Conservation (phyloP, 1,140 invertebrate species). For the Brachionus sp. region DNA sequence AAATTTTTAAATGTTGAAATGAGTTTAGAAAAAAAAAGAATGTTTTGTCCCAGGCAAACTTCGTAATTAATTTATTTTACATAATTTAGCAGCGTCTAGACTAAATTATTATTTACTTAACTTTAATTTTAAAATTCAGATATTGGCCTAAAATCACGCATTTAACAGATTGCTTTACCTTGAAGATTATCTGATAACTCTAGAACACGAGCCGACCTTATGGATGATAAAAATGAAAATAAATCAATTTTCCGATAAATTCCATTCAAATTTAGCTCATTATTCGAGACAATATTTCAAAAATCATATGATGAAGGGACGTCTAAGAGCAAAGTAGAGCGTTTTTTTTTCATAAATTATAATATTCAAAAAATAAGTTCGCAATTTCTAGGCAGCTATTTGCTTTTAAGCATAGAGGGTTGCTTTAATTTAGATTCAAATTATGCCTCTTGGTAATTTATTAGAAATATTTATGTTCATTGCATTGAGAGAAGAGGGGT, state of each 20-base stretch:
- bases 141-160: not conserved
- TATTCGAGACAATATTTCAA: not conserved
- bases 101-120: not conserved
- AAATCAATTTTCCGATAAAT: slow-evolving; percentile 10
- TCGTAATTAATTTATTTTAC: not conserved
- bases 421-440: not conserved
- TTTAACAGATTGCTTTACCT: not conserved
- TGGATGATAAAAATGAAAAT: not conserved
- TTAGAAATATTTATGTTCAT: not conserved
- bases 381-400: slow-evolving; percentile 1
- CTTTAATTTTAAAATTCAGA: not conserved
- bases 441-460: slow-evolving; percentile 3
- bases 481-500: not conserved
- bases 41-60: not conserved
- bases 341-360: not conserved
- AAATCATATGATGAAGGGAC: not conserved
- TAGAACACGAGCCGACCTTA: not conserved
- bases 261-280: not conserved
- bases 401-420: not conserved
- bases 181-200: not conserved
- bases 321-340: not conserved
- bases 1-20: not conserved
- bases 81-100: not conserved
- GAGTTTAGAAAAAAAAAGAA: not conserved
- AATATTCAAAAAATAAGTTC: not conserved